These are phyloP conservation scores for Hirtodrosophila histrioides DNA, from an alignment of 2,888 invertebrate species.

Conservation along the genomic window DNA sequence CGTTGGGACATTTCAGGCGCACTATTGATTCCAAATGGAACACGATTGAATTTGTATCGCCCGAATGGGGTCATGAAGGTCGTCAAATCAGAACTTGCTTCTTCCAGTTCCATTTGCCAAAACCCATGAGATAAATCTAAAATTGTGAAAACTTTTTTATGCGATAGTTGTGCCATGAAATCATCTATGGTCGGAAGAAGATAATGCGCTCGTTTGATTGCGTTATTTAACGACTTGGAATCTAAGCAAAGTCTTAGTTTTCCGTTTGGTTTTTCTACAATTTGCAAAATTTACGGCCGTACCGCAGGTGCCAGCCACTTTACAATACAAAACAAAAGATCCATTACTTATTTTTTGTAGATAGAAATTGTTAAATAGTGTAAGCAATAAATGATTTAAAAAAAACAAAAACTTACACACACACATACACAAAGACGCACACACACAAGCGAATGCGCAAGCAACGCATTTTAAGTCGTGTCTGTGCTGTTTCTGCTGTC, in stretches of 20 bases:
- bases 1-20: slow-evolving; percentile 66
- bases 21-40: slow-evolving; percentile 72
- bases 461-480: too few species aligned
- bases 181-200: slow-evolving; percentile 58
- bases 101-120: slow-evolving; percentile 37
- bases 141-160: slow-evolving; percentile 19
- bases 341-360: too few species aligned
- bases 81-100: slow-evolving; percentile 32
- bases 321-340: too few species aligned
- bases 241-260: slow-evolving; percentile 51
- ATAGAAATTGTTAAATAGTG: too few species aligned
- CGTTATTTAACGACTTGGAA: slow-evolving; percentile 59
- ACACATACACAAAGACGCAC: too few species aligned
- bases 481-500: too few species aligned
- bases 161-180: slow-evolving; percentile 24
- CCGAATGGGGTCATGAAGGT: slow-evolving; percentile 37
- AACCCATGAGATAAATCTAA: slow-evolving; percentile 32
- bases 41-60: slow-evolving; percentile 45
- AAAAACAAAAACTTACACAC: too few species aligned
- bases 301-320: too few species aligned
- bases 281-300: slow-evolving; percentile 53
- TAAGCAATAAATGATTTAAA: too few species aligned
- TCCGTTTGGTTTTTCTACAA: slow-evolving; percentile 55
- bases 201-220: slow-evolving; percentile 62
- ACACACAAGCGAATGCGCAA: too few species aligned